These are phyloP conservation scores for Chalcosyrphus nemorum DNA, from an alignment of 2,888 invertebrate genomes.

Conservation along the genomic window DNA sequence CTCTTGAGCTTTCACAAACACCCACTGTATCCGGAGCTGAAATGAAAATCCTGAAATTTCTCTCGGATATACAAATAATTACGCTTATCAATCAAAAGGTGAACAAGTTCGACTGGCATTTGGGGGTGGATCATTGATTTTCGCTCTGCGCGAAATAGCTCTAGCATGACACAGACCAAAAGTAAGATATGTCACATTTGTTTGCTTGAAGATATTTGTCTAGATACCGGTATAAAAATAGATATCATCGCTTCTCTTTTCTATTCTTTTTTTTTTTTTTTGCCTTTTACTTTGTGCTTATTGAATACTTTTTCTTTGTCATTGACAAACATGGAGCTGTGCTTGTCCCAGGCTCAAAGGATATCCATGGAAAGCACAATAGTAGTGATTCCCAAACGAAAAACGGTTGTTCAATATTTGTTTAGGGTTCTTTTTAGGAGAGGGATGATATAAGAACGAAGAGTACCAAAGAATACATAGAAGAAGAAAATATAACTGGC, in stretches of 20 bases:
- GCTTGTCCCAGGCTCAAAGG: not conserved
- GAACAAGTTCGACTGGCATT: slow-evolving; percentile 13
- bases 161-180: slow-evolving; percentile 20
- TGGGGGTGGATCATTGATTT: not conserved
- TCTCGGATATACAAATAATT: slow-evolving; percentile 36
- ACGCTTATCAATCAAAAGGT: slow-evolving; percentile 43
- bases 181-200: slow-evolving; percentile 26
- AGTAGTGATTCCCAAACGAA: slow-evolving; percentile 4
- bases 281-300: slow-evolving; percentile 1
- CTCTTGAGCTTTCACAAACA: not conserved
- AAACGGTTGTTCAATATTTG: slow-evolving; percentile 32
- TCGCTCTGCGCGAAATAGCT: not conserved
- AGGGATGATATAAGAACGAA: too few relatives aligned
- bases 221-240: slow-evolving; percentile 12
- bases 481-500: not conserved
- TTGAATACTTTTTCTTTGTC: slow-evolving; percentile 42
- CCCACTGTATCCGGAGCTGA: not conserved
- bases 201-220: slow-evolving; percentile 24
- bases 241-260: slow-evolving; percentile 22
- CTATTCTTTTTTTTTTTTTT: not conserved
- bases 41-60: not conserved
- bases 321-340: slow-evolving; percentile 13
- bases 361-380: not conserved
- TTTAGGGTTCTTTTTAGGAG: slow-evolving; percentile 15
- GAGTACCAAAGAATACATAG: not conserved